These are phyloP conservation scores for Rhea pennata DNA, from an alignment of 2,113 vertebrate genomes.

Conservation along the genomic window DNA sequence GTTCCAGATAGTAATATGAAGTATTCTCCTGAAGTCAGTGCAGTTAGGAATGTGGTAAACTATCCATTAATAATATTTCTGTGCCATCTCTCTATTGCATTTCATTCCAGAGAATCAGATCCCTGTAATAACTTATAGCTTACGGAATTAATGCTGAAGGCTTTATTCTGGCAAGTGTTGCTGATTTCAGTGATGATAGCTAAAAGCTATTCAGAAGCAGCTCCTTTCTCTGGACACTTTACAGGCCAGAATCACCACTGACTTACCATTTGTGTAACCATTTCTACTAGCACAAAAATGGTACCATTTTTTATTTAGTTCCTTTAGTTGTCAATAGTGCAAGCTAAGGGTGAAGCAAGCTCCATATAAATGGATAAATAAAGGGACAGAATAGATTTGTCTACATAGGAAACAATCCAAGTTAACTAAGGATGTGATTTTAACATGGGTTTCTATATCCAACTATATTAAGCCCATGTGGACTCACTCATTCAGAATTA, in stretches of 20 bases:
- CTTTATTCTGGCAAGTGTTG: slow-evolving; percentile 30
- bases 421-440: slow-evolving; percentile 64
- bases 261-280: not conserved
- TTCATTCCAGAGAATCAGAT: slow-evolving; percentile 59
- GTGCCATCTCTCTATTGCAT: slow-evolving; percentile 48
- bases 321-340: not conserved
- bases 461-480: slow-evolving; percentile 64
- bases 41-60: slow-evolving; percentile 58
- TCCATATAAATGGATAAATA: not conserved
- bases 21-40: slow-evolving; percentile 64
- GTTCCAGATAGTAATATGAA: slow-evolving; percentile 68
- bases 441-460: slow-evolving; percentile 40
- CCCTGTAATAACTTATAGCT: slow-evolving; percentile 32
- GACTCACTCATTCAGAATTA: slow-evolving; percentile 67
- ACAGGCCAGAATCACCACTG: not conserved
- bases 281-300: not conserved
- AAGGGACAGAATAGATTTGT: not conserved
- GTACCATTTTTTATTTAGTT: not conserved
- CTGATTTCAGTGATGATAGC: slow-evolving; percentile 2
- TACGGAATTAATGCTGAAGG: slow-evolving; percentile 44
- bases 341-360: not conserved
- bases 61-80: slow-evolving; percentile 67
- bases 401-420: not conserved
- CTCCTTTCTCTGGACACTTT: slow-evolving; percentile 1
- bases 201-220: slow-evolving; percentile 29